phyloP scores from a whole-genome alignment of 2,797 vertebrate species.

The Hydrophis major region DNA sequence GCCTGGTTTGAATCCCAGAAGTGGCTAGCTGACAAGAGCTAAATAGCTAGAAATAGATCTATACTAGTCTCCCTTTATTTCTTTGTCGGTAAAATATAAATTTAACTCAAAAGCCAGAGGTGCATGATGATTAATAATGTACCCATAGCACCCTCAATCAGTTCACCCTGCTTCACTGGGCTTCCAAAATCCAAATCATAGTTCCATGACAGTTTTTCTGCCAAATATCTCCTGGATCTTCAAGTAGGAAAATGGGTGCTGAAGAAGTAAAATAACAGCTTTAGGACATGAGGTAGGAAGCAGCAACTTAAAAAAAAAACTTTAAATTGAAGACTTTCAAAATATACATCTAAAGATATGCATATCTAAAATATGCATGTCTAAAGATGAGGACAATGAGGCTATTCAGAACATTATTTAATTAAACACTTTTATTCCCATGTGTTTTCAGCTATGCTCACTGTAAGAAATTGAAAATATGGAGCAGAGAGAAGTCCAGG shows the following conservation, averaged over 20 bases:
- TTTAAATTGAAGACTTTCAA: neutral
- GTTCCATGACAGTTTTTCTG: neutral
- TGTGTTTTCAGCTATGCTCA: neutral
- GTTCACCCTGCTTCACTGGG: neutral
- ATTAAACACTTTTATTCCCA: neutral
- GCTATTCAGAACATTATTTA: neutral
- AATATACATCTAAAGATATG: accelerated
- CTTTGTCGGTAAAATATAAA: no score
- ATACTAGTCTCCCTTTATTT: no score
- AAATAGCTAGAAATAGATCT: no score
- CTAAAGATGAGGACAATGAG: neutral
- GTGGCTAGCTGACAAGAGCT: no score
- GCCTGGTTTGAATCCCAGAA: no score
- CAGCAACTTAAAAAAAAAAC: neutral
- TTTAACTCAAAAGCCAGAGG: neutral
- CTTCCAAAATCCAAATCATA: neutral
- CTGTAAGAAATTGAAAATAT: neutral
- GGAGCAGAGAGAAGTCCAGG: neutral
- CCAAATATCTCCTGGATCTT: neutral
- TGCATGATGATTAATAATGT: no score
- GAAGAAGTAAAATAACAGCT: neutral
- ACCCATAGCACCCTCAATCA: neutral
- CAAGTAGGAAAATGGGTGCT: neutral
- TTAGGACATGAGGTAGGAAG: neutral
- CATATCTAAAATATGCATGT: neutral